Percentiles rank a stretch among this genome's conserved stretches.
Evolutionary conservation across 1,140 invertebrate species (phyloP).

Genomic region (Mya arenaria): DNA sequence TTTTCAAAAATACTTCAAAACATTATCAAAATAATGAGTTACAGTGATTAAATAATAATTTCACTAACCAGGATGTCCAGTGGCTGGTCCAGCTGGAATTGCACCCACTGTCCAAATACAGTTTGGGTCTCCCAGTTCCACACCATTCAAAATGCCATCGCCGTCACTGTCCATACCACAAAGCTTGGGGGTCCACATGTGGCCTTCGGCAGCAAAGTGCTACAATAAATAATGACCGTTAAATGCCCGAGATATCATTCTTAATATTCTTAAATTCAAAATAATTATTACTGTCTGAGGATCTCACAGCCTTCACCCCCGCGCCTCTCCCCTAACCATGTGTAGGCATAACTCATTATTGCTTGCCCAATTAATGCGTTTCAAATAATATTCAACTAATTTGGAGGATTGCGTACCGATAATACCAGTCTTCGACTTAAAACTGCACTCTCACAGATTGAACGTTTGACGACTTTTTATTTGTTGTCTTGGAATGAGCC

Average conservation of each 20-base stretch:
- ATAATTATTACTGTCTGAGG: not conserved
- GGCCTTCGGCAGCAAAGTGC: not conserved
- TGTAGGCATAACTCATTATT: not conserved
- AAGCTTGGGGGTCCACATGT: not conserved
- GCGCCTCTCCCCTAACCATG: not conserved
- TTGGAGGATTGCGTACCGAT: no score
- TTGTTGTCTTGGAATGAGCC: no score
- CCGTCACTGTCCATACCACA: conserved; percentile 6
- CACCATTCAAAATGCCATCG: not conserved
- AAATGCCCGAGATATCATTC: not conserved
- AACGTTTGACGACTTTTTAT: no score
- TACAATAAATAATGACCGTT: not conserved
- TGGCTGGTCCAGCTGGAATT: not conserved
- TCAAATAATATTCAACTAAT: not conserved
- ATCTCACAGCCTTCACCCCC: not conserved
- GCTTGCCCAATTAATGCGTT: not conserved
- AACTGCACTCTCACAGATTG: no score
- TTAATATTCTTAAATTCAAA: not conserved
- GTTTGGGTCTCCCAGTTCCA: not conserved
- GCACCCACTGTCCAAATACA: not conserved
- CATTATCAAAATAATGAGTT: no score
- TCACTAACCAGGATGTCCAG: not conserved
- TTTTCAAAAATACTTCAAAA: no score
- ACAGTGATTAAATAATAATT: no score
- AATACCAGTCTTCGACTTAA: no score